Percentiles rank a stretch among this genome's conserved stretches.
Conservation (phyloP, 2,888 invertebrate genomes). For the Cerceris rybyensis region DNA sequence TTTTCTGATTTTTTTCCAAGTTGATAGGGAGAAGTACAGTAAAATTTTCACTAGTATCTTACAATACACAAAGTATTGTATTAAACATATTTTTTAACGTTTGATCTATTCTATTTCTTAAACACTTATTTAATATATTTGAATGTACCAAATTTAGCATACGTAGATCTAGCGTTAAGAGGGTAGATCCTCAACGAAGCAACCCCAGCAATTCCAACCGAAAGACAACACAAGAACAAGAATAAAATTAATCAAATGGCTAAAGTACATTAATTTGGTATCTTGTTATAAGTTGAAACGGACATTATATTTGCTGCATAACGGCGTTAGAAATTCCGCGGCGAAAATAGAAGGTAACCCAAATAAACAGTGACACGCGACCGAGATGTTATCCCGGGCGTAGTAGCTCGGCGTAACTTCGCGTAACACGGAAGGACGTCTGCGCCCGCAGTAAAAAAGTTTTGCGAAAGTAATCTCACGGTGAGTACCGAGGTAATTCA, state of each 20-base stretch:
- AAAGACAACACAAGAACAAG: neutral
- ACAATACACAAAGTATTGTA: too few species aligned
- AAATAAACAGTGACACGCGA: constrained; percentile 70
- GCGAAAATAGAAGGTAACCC: constrained; percentile 62
- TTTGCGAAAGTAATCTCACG: constrained; percentile 35
- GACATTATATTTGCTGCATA: constrained; percentile 35
- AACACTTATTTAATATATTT: too few species aligned
- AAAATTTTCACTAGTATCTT: too few species aligned
- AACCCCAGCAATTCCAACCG: too few species aligned
- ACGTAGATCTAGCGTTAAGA: too few species aligned
- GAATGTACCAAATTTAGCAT: too few species aligned
- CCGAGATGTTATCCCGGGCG: constrained; percentile 63
- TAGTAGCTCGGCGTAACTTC: constrained; percentile 41
- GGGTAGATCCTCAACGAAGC: too few species aligned
- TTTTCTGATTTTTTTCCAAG: too few species aligned
- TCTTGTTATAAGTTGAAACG: constrained; percentile 17
- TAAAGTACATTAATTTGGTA: neutral
- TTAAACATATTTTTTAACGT: too few species aligned
- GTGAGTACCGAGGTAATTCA: constrained; percentile 22
- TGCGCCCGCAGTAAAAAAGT: constrained; percentile 28
- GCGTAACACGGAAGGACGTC: constrained; percentile 47
- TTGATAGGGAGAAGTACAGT: too few species aligned
- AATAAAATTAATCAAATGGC: neutral
- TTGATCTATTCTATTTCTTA: too few species aligned
- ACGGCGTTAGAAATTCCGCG: constrained; percentile 36